Evolutionary conservation across 2,797 vertebrate genomes (phyloP).

Genomic region (Thamnophis elegans): DNA sequence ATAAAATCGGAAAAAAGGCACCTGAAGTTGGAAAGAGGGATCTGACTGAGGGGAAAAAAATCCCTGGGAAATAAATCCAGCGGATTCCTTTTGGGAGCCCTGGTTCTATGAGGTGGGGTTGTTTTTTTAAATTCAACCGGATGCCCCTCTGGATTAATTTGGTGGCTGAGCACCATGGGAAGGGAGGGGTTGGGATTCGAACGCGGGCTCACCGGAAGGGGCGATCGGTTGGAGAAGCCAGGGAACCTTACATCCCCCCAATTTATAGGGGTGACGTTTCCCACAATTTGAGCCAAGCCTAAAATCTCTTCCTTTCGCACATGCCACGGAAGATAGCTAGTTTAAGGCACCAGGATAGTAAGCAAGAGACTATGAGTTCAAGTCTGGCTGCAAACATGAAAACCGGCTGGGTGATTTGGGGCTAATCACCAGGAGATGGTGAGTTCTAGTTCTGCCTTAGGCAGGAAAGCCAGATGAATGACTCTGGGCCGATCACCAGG

Average conservation of each 20-base stretch:
- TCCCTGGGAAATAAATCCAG: not conserved
- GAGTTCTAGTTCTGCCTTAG: too few relatives aligned
- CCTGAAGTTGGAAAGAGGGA: rapidly evolving
- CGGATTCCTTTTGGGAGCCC: too few relatives aligned
- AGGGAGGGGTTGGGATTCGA: not conserved
- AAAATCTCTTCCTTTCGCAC: not conserved
- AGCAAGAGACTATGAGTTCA: not conserved
- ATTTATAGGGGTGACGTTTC: not conserved
- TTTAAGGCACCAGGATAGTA: not conserved
- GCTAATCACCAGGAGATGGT: too few relatives aligned
- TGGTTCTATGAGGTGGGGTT: too few relatives aligned
- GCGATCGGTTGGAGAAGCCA: not conserved
- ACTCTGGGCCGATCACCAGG: too few relatives aligned
- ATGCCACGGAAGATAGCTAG: not conserved
- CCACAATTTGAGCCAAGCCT: not conserved
- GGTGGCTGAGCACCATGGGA: not conserved
- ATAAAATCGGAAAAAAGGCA: not conserved
- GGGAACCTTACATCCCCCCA: not conserved
- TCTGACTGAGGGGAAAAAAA: too few relatives aligned
- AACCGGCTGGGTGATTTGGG: too few relatives aligned
- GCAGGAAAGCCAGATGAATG: too few relatives aligned
- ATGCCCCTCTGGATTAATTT: not conserved
- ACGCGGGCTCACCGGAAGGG: not conserved
- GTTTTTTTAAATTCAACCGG: not conserved
- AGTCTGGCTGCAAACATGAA: not conserved